Base-by-base conservation (phyloP, 2,888 invertebrate genomes). In the Rutpela maculata region DNA sequence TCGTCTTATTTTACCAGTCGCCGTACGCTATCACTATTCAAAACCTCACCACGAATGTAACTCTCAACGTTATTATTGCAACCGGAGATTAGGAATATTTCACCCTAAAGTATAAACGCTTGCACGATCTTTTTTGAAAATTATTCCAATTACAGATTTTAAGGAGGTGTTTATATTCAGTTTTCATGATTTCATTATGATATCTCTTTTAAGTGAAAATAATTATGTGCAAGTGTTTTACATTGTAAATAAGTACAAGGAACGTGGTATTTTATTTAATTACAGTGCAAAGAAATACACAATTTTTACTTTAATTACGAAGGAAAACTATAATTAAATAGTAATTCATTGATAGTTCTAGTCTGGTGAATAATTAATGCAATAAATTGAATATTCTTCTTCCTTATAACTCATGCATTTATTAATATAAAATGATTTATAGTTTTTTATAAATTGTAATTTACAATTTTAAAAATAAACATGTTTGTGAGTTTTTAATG, bases 41-140 rank as follows among this genome's bases (percentile, higher is more conserved):
- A 67, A 67, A 26, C 65, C 43, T 18, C 43, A 11, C 31, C 22
- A 22, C 26, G 26, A 67, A 67, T 67, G 56, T 31, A 43, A 65
- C 15, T 38, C 65, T 59, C 38, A 71, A 17, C 62, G 71, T 43
- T 71, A 60, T 71, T 71, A 71, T 74, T 56, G 38, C 17, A 50
- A 68, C 50, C 35, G 18, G n/a, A 81, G 78, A 80, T 80, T 78
- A 77, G 81, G 80, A 74, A 76, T 80, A 81, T 78, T 81, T 77
- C 78, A 81, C 74, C 78, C 76, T 74, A 57, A 76, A 77, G 60
- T 35, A 59, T 59, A 26, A 43, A 43, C 43, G 12, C 43, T 18
- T 18, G 22, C 60, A 60, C 43, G 59, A 57, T 22, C 15, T n/a
- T 50, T 50, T 19, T 19, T 18, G 43, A 65, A 43, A 35, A 15